phyloP scores from a whole-genome alignment of 2,888 invertebrate species.

The Megaustenia siamemsis region DNA sequence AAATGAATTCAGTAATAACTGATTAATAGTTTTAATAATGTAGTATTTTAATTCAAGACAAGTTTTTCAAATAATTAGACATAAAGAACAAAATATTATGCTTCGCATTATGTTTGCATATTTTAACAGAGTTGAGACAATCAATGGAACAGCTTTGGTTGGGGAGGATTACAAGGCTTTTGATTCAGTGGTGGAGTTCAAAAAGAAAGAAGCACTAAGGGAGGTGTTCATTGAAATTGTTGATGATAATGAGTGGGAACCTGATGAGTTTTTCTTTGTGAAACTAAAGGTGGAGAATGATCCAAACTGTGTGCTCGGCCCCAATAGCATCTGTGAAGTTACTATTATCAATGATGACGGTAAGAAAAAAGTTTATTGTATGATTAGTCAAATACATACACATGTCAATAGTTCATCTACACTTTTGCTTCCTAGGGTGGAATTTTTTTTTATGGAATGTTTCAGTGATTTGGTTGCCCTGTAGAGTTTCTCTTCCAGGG shows the following conservation, averaged over 20 bases:
- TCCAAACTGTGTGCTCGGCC: constrained; percentile 81
- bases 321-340: constrained; percentile 82
- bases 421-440: too few species aligned
- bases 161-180: constrained; percentile 82
- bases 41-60: too few species aligned
- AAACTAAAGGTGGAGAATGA: constrained; percentile 77
- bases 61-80: too few species aligned
- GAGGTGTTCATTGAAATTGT: constrained; percentile 82
- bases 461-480: too few species aligned
- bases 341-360: constrained; percentile 84
- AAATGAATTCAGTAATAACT: too few species aligned
- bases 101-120: too few species aligned
- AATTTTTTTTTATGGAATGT: too few species aligned
- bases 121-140: constrained; percentile 81
- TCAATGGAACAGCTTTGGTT: constrained; percentile 83
- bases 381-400: too few species aligned
- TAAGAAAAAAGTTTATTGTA: constrained; percentile 68
- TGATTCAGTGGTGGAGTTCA: constrained; percentile 82
- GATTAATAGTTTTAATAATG: too few species aligned
- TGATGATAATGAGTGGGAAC: constrained; percentile 84
- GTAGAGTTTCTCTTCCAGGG: too few species aligned
- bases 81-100: too few species aligned
- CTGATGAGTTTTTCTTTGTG: constrained; percentile 84
- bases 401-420: too few species aligned
- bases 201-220: constrained; percentile 82